Percentiles rank a stretch among this genome's conserved stretches.
Evolutionary conservation across 2,797 vertebrate species (phyloP).

Genomic region (Enteromius afrohamiltoni): DNA sequence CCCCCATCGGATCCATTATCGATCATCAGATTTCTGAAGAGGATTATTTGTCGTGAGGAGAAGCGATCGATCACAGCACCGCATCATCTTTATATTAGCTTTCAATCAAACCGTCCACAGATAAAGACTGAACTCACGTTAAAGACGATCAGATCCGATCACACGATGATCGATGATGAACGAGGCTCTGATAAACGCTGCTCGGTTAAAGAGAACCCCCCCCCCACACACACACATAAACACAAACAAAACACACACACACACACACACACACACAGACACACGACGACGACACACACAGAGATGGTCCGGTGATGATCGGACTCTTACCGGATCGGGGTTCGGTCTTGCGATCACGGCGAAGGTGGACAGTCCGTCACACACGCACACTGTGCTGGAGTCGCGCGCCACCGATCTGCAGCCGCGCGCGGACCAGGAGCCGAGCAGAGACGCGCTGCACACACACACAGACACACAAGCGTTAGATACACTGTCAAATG

Average conservation of each 20-base stretch:
- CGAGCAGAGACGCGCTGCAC: conserved; percentile 90
- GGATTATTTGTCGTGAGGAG: background rate
- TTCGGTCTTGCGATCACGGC: conserved; percentile 97
- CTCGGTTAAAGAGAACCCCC: background rate
- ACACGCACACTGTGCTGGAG: conserved; percentile 95
- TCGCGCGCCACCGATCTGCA: conserved; percentile 95
- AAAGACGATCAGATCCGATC: background rate
- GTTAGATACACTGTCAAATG: conserved; percentile 53
- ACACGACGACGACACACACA: conserved; percentile 26
- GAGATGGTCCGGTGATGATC: background rate
- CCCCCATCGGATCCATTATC: too few species aligned
- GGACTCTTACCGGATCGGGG: conserved; percentile 90
- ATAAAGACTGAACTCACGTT: background rate
- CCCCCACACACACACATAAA: conserved; percentile 64
- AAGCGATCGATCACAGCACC: background rate
- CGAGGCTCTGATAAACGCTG: background rate
- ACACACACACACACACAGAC: conserved; percentile 61
- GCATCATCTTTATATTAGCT: background rate
- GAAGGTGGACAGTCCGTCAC: conserved; percentile 98
- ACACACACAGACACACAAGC: conserved; percentile 54
- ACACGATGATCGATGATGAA: background rate
- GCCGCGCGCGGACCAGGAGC: conserved; percentile 95
- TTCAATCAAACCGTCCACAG: background rate
- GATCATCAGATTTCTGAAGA: conserved; percentile 20
- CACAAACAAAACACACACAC: conserved; percentile 41